These are phyloP conservation scores for Dasysyrphus albostriatus DNA, from an alignment of 2,888 invertebrate species.

Conservation along the genomic window DNA sequence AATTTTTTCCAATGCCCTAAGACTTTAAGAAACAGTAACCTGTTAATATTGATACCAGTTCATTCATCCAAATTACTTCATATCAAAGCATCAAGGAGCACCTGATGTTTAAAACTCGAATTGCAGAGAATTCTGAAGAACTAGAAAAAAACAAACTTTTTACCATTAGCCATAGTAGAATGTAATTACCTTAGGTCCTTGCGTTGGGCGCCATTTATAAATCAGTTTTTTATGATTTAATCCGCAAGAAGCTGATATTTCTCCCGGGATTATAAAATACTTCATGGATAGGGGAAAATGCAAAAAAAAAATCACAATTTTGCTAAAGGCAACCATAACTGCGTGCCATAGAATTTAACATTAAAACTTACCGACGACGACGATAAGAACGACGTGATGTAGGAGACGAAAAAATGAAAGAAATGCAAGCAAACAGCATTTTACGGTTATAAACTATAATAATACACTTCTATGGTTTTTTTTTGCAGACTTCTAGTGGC, in stretches of 20 bases:
- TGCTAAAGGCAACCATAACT: neutral
- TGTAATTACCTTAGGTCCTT: conserved; percentile 9
- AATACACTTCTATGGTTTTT: conserved; percentile 45
- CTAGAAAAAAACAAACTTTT: neutral
- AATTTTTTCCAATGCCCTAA: too few relatives aligned
- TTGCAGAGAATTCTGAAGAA: too few relatives aligned
- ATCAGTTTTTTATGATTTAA: conserved; percentile 22
- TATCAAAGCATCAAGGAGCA: too few relatives aligned
- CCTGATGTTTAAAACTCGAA: too few relatives aligned
- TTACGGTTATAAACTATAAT: conserved; percentile 54
- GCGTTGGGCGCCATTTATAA: conserved; percentile 37
- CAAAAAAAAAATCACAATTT: neutral
- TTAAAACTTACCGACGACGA: conserved; percentile 14
- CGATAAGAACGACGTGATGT: neutral
- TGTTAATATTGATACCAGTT: too few relatives aligned
- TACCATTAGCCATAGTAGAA: neutral
- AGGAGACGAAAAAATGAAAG: neutral
- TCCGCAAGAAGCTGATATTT: neutral
- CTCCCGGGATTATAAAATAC: neutral
- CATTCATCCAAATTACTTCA: too few relatives aligned
- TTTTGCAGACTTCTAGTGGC: conserved; percentile 38
- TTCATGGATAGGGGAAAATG: neutral
- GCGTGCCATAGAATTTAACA: conserved; percentile 20
- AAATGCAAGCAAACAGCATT: conserved; percentile 52
- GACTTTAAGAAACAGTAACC: too few relatives aligned